These are phyloP conservation scores for Mesaphorura yosii DNA, from an alignment of 1,140 invertebrate species.

Conservation along the genomic window DNA sequence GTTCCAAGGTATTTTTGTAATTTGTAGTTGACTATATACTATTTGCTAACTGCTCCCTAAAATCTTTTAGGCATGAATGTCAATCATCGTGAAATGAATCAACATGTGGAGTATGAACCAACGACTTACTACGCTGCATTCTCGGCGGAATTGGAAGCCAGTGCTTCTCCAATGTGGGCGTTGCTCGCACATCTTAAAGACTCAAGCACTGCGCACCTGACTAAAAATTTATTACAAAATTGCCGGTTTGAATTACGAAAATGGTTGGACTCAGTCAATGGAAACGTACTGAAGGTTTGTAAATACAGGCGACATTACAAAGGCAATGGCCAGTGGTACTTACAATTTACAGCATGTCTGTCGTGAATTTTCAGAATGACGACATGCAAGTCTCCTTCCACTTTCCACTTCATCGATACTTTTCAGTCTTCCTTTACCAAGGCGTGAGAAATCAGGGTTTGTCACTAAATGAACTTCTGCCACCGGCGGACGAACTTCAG, in stretches of 20 bases:
- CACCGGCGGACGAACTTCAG: conserved; percentile 62
- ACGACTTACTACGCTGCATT: conserved; percentile 95
- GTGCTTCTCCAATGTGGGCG: conserved; percentile 94
- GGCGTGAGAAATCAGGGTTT: conserved; percentile 70
- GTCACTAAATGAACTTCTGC: conserved; percentile 61
- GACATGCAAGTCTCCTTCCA: conserved; percentile 74
- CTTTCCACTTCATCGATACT: conserved; percentile 85
- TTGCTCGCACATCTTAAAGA: conserved; percentile 74
- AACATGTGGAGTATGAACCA: conserved; percentile 93
- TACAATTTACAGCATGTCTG: background rate
- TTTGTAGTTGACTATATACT: background rate
- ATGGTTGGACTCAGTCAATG: conserved; percentile 55
- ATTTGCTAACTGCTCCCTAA: background rate
- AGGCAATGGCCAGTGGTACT: background rate
- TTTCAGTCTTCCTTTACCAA: conserved; percentile 82
- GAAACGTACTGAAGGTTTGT: background rate
- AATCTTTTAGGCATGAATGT: conserved; percentile 75
- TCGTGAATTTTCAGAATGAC: background rate
- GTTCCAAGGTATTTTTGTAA: conserved; percentile 65
- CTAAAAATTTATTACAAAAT: conserved; percentile 57
- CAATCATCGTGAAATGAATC: conserved; percentile 73
- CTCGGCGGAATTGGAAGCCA: conserved; percentile 89
- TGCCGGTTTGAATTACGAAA: conserved; percentile 63
- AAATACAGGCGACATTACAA: background rate
- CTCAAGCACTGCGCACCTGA: conserved; percentile 54